Evolutionary conservation across 92 coral and sea anemone species (phyloP).

Genomic region (Isaurus tuberculatus): DNA sequence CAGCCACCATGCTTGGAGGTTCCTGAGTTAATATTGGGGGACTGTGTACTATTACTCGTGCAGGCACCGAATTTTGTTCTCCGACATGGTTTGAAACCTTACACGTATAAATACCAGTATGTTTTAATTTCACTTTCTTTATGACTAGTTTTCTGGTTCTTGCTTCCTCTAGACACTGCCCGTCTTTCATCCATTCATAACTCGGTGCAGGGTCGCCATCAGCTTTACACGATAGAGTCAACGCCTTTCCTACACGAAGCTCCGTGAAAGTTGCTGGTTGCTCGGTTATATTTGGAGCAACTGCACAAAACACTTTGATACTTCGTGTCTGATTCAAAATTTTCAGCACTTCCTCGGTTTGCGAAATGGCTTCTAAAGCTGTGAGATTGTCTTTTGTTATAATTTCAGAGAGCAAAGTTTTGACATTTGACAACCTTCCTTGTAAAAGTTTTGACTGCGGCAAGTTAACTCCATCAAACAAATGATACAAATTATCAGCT

Average conservation of each 20-base stretch:
- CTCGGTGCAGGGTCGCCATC: conserved; percentile 54
- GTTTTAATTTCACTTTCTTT: conserved; percentile 35
- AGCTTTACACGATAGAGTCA: conserved; percentile 70
- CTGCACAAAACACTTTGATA: conserved; percentile 68
- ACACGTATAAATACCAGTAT: conserved; percentile 77
- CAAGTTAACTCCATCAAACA: conserved; percentile 64
- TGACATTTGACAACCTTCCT: conserved; percentile 28
- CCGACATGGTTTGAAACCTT: conserved; percentile 74
- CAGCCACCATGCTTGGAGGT: conserved; percentile 64
- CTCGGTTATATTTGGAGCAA: conserved; percentile 75
- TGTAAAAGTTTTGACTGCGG: conserved; percentile 56
- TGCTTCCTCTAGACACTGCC: conserved; percentile 41
- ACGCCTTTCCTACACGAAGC: conserved; percentile 56
- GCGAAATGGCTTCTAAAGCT: conserved; percentile 51
- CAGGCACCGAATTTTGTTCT: conserved; percentile 61
- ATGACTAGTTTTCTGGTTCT: conserved; percentile 43
- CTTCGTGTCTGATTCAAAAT: conserved; percentile 53
- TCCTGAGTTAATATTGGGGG: conserved; percentile 70
- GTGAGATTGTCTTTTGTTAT: conserved; percentile 50
- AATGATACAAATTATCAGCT: conserved; percentile 60
- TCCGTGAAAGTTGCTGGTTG: conserved; percentile 74
- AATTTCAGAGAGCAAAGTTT: conserved; percentile 42
- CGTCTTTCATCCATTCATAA: conserved; percentile 72
- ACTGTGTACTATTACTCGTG: conserved; percentile 68
- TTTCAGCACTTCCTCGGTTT: conserved; percentile 51